Conservation (phyloP, 2,797 vertebrate species). For the Paedocypris micromegethes region DNA sequence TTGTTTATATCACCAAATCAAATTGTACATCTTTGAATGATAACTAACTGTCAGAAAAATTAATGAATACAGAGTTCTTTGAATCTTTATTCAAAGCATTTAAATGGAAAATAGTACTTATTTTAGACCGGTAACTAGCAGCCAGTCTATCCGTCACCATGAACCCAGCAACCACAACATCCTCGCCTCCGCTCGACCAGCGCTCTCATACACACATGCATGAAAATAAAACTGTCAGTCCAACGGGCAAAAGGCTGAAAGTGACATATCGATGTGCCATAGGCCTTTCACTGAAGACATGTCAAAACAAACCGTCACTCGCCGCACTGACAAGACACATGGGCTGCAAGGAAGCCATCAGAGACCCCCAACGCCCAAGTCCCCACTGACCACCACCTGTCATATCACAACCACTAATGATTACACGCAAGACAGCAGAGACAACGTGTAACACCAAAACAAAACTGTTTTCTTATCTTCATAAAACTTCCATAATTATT, state of each 20-base stretch:
- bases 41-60: too few relatives aligned
- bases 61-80: too few relatives aligned
- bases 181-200: conserved; percentile 17
- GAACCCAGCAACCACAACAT: conserved; percentile 22
- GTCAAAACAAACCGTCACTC: conserved; percentile 41
- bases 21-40: too few relatives aligned
- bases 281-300: conserved; percentile 37
- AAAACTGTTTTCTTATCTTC: conserved; percentile 8
- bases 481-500: conserved; percentile 2
- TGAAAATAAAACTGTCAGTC: conserved; percentile 34
- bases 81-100: too few relatives aligned
- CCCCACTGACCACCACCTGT: conserved; percentile 24
- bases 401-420: conserved; percentile 38
- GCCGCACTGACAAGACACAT: conserved; percentile 25
- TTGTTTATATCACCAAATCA: too few relatives aligned
- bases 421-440: conserved; percentile 8
- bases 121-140: conserved; percentile 10
- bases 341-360: conserved; percentile 13
- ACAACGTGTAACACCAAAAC: conserved; percentile 6
- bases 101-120: conserved; percentile 8
- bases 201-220: conserved; percentile 2
- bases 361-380: conserved; percentile 11
- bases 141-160: conserved; percentile 22
- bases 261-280: conserved; percentile 34
- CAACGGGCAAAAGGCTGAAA: conserved; percentile 18